A percentile compares a stretch with the other conserved stretches of the same genome.
These are phyloP conservation scores for Aproaerema taeniolella DNA, from an alignment of 2,888 invertebrate species.

Conservation along the genomic window DNA sequence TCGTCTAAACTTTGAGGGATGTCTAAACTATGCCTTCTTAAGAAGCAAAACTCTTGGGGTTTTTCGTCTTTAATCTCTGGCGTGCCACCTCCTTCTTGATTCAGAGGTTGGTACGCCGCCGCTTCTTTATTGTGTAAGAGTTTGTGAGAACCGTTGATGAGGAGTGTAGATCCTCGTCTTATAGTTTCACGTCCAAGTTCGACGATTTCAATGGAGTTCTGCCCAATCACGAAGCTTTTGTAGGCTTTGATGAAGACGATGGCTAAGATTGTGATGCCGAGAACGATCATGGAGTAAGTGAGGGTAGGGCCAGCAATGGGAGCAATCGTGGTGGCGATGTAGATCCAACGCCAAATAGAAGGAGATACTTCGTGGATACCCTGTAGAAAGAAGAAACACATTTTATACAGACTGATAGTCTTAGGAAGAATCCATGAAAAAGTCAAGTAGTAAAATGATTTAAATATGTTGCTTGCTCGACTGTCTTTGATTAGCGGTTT, in stretches of 20 bases:
- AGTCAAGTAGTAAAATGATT: no score
- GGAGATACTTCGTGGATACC: constrained; percentile 88
- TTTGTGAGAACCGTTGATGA: constrained; percentile 77
- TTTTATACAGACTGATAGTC: no score
- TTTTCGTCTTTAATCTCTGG: constrained; percentile 4
- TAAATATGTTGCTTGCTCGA: no score
- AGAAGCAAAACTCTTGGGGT: constrained; percentile 35
- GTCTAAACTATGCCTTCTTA: constrained; percentile 29
- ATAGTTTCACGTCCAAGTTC: constrained; percentile 86
- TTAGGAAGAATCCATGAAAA: no score
- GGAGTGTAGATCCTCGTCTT: constrained; percentile 79
- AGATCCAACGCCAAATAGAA: constrained; percentile 88
- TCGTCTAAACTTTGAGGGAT: constrained; percentile 52
- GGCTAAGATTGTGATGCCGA: constrained; percentile 81
- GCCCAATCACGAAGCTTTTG: constrained; percentile 83
- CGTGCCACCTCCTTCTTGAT: constrained; percentile 17
- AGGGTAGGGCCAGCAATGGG: constrained; percentile 83
- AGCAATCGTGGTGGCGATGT: constrained; percentile 86
- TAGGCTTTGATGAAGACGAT: constrained; percentile 85
- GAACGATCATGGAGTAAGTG: constrained; percentile 83
- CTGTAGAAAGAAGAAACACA: constrained; percentile 63
- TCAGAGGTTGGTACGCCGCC: constrained; percentile 58
- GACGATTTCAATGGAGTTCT: constrained; percentile 84
- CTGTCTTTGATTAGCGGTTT: no score
- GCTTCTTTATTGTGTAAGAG: constrained; percentile 78